A percentile compares a stretch with the other conserved stretches of the same genome.
Evolutionary conservation across 2,797 vertebrate genomes (phyloP).

Genomic region (Clarias pachynema): DNA sequence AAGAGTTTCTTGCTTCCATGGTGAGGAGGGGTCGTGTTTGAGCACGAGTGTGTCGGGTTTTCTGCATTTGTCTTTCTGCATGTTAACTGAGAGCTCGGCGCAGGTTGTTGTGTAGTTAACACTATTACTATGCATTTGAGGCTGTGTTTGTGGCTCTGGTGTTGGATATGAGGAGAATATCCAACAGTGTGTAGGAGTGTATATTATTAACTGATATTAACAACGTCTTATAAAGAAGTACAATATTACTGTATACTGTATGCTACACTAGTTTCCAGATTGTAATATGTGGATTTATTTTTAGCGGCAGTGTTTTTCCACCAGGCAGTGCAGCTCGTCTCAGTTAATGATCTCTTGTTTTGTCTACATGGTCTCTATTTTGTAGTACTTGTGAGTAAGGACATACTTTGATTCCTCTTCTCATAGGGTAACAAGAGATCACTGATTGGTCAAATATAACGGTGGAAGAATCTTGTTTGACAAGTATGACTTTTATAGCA

Average conservation of each 20-base stretch:
- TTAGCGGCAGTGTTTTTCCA: not conserved
- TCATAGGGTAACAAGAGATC: not conserved
- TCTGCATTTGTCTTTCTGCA: conserved; percentile 58
- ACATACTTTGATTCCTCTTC: no score
- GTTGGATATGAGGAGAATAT: not conserved
- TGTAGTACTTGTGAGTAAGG: not conserved
- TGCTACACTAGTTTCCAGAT: conserved; percentile 7
- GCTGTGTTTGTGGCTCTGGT: conserved; percentile 43
- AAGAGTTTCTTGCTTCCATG: conserved; percentile 67
- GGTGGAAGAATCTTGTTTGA: not conserved
- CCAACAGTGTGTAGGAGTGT: conserved; percentile 9
- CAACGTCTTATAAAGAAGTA: conserved; percentile 22
- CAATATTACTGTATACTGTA: not conserved
- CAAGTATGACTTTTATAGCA: not conserved
- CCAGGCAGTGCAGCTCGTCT: not conserved
- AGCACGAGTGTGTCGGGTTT: conserved; percentile 63
- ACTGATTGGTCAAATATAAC: not conserved
- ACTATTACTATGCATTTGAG: conserved; percentile 77
- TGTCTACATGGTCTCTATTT: not conserved
- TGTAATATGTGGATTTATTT: conserved; percentile 9
- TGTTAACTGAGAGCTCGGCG: conserved; percentile 59
- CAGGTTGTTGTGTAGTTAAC: conserved; percentile 60
- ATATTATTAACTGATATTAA: conserved; percentile 41
- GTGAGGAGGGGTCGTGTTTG: conserved; percentile 50
- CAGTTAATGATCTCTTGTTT: not conserved